A percentile compares a stretch with the other conserved stretches of the same genome.
Evolutionary conservation across 2,888 invertebrate genomes (phyloP).

Genomic region (Polyploca ridens): DNA sequence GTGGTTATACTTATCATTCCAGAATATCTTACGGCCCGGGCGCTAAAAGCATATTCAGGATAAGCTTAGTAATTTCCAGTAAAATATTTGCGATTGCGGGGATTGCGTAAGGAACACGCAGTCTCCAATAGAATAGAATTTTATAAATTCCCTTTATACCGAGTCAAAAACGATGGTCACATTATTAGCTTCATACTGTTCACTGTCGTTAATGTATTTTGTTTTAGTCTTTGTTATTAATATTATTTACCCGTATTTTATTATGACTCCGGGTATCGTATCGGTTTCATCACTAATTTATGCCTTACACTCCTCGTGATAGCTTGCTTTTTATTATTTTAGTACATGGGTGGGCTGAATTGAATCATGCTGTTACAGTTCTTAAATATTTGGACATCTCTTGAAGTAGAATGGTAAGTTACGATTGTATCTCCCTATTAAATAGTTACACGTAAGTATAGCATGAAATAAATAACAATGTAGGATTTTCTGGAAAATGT

Average conservation of each 20-base stretch:
- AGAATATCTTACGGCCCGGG: too few species aligned
- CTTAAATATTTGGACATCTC: neutral
- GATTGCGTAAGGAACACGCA: too few species aligned
- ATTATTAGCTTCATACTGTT: conserved; percentile 33
- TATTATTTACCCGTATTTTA: conserved; percentile 67
- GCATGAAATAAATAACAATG: too few species aligned
- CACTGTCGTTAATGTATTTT: conserved; percentile 60
- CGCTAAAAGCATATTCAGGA: too few species aligned
- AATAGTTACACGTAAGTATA: too few species aligned
- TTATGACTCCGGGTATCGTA: conserved; percentile 56
- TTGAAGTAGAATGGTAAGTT: neutral
- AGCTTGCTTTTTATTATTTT: conserved; percentile 63
- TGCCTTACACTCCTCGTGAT: conserved; percentile 55
- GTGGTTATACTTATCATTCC: too few species aligned
- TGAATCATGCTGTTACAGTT: conserved; percentile 16
- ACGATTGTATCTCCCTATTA: neutral
- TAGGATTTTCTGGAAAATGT: too few species aligned
- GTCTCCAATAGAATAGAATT: too few species aligned
- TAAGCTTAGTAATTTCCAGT: too few species aligned
- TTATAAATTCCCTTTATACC: neutral
- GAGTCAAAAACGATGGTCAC: conserved; percentile 16
- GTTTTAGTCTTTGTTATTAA: conserved; percentile 70
- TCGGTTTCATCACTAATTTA: conserved; percentile 73
- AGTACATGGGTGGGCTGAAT: conserved; percentile 68
- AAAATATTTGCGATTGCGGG: too few species aligned